A percentile compares a stretch with the other conserved stretches of the same genome.
phyloP scores from a whole-genome alignment of 2,888 invertebrate species.

The Pecten maximus region DNA sequence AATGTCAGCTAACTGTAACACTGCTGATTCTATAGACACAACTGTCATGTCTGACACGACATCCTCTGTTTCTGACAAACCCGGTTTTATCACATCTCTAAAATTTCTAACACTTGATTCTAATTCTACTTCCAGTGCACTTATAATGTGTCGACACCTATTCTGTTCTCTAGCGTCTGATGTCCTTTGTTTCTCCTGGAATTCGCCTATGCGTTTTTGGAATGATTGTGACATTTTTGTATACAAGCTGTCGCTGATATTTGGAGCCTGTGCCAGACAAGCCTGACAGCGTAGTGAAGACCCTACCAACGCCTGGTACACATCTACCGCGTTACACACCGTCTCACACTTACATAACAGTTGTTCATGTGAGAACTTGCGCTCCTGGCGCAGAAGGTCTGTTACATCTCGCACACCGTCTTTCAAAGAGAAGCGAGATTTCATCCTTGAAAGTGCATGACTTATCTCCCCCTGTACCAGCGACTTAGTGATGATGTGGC shows the following conservation, averaged over 20 bases:
- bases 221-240: slow-evolving; percentile 57
- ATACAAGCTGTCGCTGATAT: slow-evolving; percentile 59
- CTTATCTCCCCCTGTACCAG: slow-evolving; percentile 78
- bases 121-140: slow-evolving; percentile 45
- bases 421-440: slow-evolving; percentile 84
- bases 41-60: not conserved
- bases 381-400: slow-evolving; percentile 62
- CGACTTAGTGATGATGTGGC: slow-evolving; percentile 71
- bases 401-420: slow-evolving; percentile 56
- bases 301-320: slow-evolving; percentile 65
- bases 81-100: not conserved
- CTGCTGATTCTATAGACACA: slow-evolving; percentile 42
- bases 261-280: slow-evolving; percentile 59
- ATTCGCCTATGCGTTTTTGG: slow-evolving; percentile 56
- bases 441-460: slow-evolving; percentile 84
- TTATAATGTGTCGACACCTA: slow-evolving; percentile 46
- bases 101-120: slow-evolving; percentile 41
- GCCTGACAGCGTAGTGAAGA: slow-evolving; percentile 62
- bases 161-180: slow-evolving; percentile 46
- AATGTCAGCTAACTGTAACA: slow-evolving; percentile 86
- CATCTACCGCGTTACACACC: slow-evolving; percentile 66
- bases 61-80: not conserved
- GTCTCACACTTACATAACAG: slow-evolving; percentile 65
- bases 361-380: slow-evolving; percentile 69
- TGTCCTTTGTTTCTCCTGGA: slow-evolving; percentile 41